Evolutionary conservation across 2,113 vertebrate species (phyloP).

Genomic region (Seriola aureovittata): DNA sequence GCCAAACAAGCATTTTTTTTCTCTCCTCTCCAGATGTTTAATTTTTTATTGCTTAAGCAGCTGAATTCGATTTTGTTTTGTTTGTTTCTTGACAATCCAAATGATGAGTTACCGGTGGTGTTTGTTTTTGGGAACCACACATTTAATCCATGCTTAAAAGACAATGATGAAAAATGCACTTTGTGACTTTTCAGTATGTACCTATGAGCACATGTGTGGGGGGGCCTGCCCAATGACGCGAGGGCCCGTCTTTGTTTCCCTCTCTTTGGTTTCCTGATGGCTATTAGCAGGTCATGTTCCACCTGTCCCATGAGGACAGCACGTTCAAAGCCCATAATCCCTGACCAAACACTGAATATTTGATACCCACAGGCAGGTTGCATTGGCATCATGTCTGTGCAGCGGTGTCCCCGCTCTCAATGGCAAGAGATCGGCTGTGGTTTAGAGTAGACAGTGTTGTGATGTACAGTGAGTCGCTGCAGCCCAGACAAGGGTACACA

Average conservation of each 20-base stretch:
- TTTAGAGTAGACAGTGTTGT: not conserved
- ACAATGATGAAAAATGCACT: slow-evolving; percentile 9
- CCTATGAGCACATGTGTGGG: slow-evolving; percentile 21
- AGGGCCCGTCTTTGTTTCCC: slow-evolving; percentile 73
- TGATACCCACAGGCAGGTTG: slow-evolving; percentile 68
- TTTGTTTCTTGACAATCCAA: slow-evolving; percentile 8
- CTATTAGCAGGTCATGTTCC: slow-evolving; percentile 84
- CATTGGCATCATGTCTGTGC: slow-evolving; percentile 53
- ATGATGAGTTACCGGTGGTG: not conserved
- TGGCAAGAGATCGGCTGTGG: slow-evolving; percentile 22
- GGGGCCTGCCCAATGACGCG: slow-evolving; percentile 44
- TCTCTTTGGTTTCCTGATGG: slow-evolving; percentile 77
- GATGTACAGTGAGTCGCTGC: not conserved
- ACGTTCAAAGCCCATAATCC: slow-evolving; percentile 75
- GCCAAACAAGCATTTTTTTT: slow-evolving; percentile 23
- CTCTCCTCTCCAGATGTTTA: not conserved
- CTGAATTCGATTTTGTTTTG: slow-evolving; percentile 19
- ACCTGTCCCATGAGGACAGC: slow-evolving; percentile 68
- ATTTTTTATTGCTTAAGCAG: slow-evolving; percentile 32
- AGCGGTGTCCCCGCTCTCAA: slow-evolving; percentile 33
- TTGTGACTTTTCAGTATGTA: slow-evolving; percentile 35
- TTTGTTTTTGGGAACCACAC: not conserved
- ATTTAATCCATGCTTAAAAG: slow-evolving; percentile 2
- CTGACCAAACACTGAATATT: slow-evolving; percentile 86
- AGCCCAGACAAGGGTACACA: not conserved